phyloP scores from a whole-genome alignment of 2,797 vertebrate species.

The Syngnathus rostellatus region DNA sequence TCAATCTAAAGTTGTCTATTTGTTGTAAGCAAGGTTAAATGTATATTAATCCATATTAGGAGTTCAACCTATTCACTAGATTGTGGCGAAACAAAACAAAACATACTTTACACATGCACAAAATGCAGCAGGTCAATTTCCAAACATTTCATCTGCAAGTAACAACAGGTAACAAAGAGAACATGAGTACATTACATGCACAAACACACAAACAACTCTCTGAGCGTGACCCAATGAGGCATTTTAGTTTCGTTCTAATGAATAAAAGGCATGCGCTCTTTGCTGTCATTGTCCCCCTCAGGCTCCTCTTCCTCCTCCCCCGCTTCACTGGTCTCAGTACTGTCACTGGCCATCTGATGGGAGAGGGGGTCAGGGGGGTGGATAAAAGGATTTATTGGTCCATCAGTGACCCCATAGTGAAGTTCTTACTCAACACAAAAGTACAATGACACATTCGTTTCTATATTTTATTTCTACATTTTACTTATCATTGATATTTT shows the following conservation, averaged over 20 bases:
- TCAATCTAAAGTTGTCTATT: neutral
- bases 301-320: slow-evolving; percentile 98
- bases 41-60: neutral
- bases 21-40: neutral
- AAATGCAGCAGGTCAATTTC: slow-evolving; percentile 6
- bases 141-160: slow-evolving; percentile 64
- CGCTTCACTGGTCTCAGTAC: slow-evolving; percentile 97
- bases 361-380: slow-evolving; percentile 5
- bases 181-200: slow-evolving; percentile 39
- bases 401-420: neutral
- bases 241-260: slow-evolving; percentile 68
- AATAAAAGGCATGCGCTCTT: slow-evolving; percentile 98
- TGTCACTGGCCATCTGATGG: slow-evolving; percentile 94
- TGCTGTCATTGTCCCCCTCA: slow-evolving; percentile 91
- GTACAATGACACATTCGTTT: neutral
- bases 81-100: neutral
- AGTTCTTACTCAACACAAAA: neutral
- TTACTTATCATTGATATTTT: neutral
- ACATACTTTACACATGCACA: neutral
- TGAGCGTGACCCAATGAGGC: slow-evolving; percentile 57
- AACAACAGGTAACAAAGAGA: slow-evolving; percentile 55
- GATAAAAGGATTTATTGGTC: slow-evolving; percentile 14
- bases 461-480: neutral
- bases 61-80: neutral
- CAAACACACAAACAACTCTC: slow-evolving; percentile 74